Percentiles rank a stretch among this genome's conserved stretches.
phyloP scores from a whole-genome alignment of 2,113 vertebrate species.

The Morone chrysops region DNA sequence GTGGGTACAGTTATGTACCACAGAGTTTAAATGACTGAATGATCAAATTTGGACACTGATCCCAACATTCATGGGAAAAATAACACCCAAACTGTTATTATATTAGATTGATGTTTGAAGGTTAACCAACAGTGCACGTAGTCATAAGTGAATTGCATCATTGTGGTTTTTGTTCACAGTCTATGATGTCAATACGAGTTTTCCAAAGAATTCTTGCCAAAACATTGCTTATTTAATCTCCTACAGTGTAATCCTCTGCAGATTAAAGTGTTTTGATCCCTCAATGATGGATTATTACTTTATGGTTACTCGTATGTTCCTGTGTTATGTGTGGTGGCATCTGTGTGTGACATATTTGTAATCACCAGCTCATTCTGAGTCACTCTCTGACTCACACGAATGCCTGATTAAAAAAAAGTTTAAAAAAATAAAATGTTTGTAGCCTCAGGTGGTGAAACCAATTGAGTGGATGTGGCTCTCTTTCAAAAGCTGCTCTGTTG shows the following conservation, averaged over 20 bases:
- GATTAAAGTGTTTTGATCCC: slow-evolving; percentile 32
- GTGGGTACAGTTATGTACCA: too few relatives aligned
- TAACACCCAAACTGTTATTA: neutral
- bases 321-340: neutral
- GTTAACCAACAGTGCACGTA: neutral
- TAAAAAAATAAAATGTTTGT: slow-evolving; percentile 5
- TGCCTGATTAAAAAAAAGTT: neutral
- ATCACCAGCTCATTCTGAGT: slow-evolving; percentile 24
- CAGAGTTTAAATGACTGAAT: neutral
- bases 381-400: slow-evolving; percentile 36
- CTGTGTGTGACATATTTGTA: slow-evolving; percentile 2
- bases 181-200: neutral
- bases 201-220: neutral
- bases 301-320: neutral
- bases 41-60: neutral
- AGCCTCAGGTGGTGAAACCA: slow-evolving; percentile 20
- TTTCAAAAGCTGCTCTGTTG: neutral
- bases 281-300: slow-evolving; percentile 15
- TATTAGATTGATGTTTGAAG: slow-evolving; percentile 11
- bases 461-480: slow-evolving; percentile 2
- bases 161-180: neutral
- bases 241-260: slow-evolving; percentile 2
- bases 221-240: neutral
- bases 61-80: neutral
- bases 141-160: neutral